A percentile compares a stretch with the other conserved stretches of the same genome.
Evolutionary conservation across 2,888 invertebrate species (phyloP).

Genomic region (Spialia ferax): DNA sequence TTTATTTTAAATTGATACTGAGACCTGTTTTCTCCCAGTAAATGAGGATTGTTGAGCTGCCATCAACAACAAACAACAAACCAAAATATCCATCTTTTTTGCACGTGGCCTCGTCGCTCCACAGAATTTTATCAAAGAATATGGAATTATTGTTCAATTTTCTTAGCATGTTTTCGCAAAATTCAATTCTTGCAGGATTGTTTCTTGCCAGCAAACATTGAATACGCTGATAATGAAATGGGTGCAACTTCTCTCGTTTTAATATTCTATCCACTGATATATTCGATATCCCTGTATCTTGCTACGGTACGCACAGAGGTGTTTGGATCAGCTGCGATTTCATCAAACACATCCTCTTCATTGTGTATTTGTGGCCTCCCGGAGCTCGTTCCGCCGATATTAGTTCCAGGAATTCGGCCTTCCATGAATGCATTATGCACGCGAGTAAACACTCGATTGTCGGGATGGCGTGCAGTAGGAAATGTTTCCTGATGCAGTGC

Average conservation of each 20-base stretch:
- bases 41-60: conserved; percentile 33
- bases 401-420: neutral
- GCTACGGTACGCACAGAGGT: too few species aligned
- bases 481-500: too few species aligned
- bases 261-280: neutral
- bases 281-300: too few species aligned
- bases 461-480: too few species aligned
- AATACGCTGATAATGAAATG: conserved; percentile 2
- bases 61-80: neutral
- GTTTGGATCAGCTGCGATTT: neutral
- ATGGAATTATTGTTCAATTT: neutral
- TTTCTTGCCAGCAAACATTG: neutral
- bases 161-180: neutral
- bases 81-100: neutral
- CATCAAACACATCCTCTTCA: neutral
- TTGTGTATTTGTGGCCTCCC: neutral
- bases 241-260: neutral
- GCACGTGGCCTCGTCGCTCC: neutral
- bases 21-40: conserved; percentile 46
- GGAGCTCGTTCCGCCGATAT: neutral
- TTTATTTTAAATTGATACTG: conserved; percentile 49
- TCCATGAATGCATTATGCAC: neutral
- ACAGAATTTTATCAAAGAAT: neutral
- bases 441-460: too few species aligned
- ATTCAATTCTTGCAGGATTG: neutral